Conservation (phyloP, 2,113 vertebrate species). For the Scalopus aquaticus region DNA sequence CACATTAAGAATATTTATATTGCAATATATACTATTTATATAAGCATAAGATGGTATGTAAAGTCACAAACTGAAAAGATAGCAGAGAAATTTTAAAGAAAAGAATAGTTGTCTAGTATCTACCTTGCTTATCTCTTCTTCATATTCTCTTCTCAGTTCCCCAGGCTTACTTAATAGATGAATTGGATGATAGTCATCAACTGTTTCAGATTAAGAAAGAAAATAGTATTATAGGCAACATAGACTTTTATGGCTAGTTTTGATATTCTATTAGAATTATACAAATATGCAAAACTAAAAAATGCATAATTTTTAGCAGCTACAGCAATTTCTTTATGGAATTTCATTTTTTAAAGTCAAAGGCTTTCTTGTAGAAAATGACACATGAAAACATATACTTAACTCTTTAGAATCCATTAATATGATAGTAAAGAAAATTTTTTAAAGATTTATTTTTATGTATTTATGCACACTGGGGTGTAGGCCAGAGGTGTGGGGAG, state of each 20-base stretch:
- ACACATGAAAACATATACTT: not conserved
- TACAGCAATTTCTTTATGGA: not conserved
- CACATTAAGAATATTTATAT: not conserved
- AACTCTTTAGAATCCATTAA: not conserved
- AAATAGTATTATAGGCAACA: not conserved
- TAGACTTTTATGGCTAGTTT: conserved; percentile 42
- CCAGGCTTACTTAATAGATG: conserved; percentile 87
- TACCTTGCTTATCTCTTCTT: conserved; percentile 89
- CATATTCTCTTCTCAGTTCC: conserved; percentile 88
- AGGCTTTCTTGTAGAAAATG: not conserved
- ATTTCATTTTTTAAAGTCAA: not conserved
- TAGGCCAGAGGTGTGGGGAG: no score
- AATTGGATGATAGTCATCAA: conserved; percentile 72
- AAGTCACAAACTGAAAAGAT: conserved; percentile 26
- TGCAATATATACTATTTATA: not conserved
- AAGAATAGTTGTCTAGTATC: not conserved
- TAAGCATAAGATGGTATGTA: not conserved
- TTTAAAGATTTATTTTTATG: not conserved
- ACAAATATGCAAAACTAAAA: conserved; percentile 29
- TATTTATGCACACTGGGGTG: no score
- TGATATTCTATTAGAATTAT: conserved; percentile 34
- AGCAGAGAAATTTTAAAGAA: not conserved
- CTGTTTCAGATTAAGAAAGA: conserved; percentile 69
- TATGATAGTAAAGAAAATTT: not conserved
- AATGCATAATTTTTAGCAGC: not conserved